Evolutionary conservation across 2,888 invertebrate species (phyloP).

Genomic region (Chrysina gloriosa): DNA sequence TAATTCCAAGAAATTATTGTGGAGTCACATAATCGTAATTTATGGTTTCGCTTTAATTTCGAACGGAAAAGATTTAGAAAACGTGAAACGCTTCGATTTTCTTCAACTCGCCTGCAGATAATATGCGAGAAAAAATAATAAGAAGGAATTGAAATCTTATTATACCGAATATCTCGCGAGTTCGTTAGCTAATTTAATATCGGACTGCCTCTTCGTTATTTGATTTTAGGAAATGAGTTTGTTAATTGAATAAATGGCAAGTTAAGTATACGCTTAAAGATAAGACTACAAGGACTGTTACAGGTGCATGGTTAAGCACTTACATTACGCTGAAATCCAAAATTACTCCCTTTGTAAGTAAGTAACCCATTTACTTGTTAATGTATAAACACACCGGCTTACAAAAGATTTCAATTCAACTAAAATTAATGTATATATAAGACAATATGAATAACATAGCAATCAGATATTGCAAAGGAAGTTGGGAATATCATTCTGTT

Average conservation of each 20-base stretch:
- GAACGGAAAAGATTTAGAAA: conserved; percentile 10
- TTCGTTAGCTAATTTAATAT: conserved; percentile 14
- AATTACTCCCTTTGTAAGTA: too few relatives aligned
- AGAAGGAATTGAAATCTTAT: conserved; percentile 20
- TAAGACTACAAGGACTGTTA: background rate
- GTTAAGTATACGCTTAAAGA: background rate
- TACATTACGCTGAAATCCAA: too few relatives aligned
- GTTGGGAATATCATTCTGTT: too few relatives aligned
- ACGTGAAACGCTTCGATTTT: conserved; percentile 8
- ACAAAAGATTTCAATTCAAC: too few relatives aligned
- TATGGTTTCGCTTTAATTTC: conserved; percentile 30
- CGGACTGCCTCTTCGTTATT: background rate
- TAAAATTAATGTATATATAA: too few relatives aligned
- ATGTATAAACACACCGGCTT: too few relatives aligned
- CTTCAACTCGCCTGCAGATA: background rate
- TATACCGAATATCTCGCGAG: conserved; percentile 10
- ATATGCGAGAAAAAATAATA: conserved; percentile 12
- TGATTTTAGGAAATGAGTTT: conserved; percentile 7
- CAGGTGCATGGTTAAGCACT: background rate
- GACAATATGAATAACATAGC: too few relatives aligned
- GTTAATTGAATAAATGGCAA: conserved; percentile 13
- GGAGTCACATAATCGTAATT: conserved; percentile 30
- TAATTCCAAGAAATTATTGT: conserved; percentile 37
- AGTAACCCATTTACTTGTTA: too few relatives aligned
- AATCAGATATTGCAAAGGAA: too few relatives aligned